Evolutionary conservation across 2,888 invertebrate genomes (phyloP).

Genomic region (Pristionchus arcanus): DNA sequence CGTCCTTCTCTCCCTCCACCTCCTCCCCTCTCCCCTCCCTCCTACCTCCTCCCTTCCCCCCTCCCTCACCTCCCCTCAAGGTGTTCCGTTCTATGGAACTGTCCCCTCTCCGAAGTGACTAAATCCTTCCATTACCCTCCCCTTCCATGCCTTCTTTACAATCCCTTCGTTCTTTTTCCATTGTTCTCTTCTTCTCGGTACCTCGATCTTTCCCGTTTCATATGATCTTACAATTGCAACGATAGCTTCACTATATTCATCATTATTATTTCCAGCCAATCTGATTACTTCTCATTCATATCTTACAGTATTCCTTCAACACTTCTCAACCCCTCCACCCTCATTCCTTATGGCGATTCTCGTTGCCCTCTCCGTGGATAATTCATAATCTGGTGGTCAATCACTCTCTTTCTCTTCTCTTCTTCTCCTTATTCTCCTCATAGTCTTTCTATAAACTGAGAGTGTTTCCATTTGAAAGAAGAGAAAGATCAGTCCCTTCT

Average conservation of each 20-base stretch:
- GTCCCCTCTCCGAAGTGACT: background rate
- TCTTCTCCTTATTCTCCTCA: constrained; percentile 39
- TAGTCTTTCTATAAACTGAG: constrained; percentile 35
- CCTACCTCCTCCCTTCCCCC: background rate
- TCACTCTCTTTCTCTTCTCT: constrained; percentile 14
- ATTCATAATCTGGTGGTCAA: constrained; percentile 45
- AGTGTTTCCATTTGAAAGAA: constrained; percentile 8
- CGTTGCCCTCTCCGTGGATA: constrained; percentile 8
- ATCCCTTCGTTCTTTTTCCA: background rate
- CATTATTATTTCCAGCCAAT: background rate
- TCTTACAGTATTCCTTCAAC: background rate
- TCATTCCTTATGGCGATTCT: background rate
- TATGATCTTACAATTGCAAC: background rate
- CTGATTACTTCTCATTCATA: background rate
- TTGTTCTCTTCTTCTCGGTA: background rate
- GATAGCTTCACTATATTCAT: background rate
- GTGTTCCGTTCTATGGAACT: constrained; percentile 6
- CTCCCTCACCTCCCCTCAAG: background rate
- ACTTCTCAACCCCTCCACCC: background rate
- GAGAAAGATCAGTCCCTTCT: constrained; percentile 22
- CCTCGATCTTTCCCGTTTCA: background rate
- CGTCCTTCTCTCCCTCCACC: constrained; percentile 7
- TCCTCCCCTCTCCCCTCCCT: background rate
- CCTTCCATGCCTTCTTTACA: background rate
- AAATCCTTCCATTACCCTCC: constrained; percentile 19